Conservation (phyloP, 2,797 vertebrate species). For the Onychomys arenicola region DNA sequence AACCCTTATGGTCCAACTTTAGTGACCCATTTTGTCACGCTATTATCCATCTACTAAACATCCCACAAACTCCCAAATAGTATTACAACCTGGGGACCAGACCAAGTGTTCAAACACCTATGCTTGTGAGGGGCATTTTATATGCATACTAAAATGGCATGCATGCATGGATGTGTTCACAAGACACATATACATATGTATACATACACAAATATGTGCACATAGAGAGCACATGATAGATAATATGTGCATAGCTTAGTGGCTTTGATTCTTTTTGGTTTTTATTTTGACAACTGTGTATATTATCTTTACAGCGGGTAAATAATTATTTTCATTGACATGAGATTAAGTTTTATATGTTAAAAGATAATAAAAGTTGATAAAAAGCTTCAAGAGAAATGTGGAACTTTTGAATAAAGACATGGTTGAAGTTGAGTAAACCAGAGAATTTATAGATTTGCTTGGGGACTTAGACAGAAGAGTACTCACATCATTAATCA, state of each 20-base stretch:
- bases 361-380: neutral
- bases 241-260: neutral
- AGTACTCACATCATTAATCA: neutral
- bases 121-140: neutral
- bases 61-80: neutral
- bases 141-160: neutral
- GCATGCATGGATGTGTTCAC: neutral
- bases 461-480: neutral
- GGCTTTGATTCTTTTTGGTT: neutral
- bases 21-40: neutral
- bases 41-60: neutral
- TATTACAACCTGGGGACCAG: neutral
- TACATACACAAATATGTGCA: too few species aligned
- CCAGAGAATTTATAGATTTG: neutral
- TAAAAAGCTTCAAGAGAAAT: neutral
- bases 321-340: neutral
- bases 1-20: neutral
- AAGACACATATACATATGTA: neutral
- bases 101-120: neutral
- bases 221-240: neutral
- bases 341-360: neutral
- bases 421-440: neutral
- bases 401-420: neutral
- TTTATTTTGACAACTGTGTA: neutral
- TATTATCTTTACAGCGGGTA: neutral